Conservation (phyloP, 2,797 vertebrate species). For the Sternotherus odoratus region DNA sequence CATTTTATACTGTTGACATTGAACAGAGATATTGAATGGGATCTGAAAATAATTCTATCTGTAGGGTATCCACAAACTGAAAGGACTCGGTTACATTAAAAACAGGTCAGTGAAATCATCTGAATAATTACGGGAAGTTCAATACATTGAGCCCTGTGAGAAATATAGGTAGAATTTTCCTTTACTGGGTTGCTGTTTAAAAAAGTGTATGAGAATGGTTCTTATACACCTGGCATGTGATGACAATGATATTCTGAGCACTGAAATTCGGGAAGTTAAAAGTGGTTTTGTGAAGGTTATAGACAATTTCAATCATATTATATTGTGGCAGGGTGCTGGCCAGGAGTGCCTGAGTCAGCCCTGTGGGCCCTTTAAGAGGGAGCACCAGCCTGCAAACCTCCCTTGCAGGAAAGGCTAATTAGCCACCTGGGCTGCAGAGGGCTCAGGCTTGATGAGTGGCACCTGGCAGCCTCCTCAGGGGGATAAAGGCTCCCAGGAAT, state of each 20-base stretch:
- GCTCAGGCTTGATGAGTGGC: no score
- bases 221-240: fast-evolving
- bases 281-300: background rate
- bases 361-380: no score
- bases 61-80: conserved; percentile 25
- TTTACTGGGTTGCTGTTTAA: background rate
- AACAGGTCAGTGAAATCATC: conserved; percentile 16
- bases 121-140: background rate
- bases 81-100: conserved; percentile 8
- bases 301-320: fast-evolving
- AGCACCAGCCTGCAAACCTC: no score
- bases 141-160: fast-evolving
- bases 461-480: no score
- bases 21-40: conserved; percentile 31
- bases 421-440: no score
- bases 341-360: no score
- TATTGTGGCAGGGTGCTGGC: no score
- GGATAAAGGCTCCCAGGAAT: no score
- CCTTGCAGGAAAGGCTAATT: no score
- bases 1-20: conserved; percentile 31
- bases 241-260: fast-evolving
- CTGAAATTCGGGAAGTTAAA: background rate
- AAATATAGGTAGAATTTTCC: background rate
- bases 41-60: conserved; percentile 23
- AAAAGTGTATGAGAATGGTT: background rate